These are phyloP conservation scores for Drosophila lacicola DNA, from an alignment of 2,888 invertebrate genomes.

Conservation along the genomic window DNA sequence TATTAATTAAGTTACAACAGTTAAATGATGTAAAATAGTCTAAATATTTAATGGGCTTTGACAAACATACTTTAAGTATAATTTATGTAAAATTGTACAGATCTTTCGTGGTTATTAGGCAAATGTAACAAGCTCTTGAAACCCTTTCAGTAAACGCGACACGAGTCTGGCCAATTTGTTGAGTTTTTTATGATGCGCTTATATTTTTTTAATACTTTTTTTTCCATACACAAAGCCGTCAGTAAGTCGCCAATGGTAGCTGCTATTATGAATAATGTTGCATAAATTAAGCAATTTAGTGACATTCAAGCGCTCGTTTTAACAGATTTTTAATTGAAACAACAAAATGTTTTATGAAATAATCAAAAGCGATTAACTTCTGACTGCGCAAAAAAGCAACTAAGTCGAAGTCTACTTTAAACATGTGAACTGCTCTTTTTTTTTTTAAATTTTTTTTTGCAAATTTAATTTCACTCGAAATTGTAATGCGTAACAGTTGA, in stretches of 20 bases:
- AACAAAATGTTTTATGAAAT: conserved; percentile 41
- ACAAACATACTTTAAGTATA: not conserved
- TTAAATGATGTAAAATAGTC: too few relatives aligned
- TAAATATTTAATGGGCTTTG: too few relatives aligned
- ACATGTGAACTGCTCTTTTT: not conserved
- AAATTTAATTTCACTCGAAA: not conserved
- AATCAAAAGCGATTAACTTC: conserved; percentile 37
- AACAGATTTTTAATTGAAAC: conserved; percentile 49
- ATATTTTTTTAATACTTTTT: conserved; percentile 17
- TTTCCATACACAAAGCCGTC: not conserved
- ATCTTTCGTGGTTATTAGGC: conserved; percentile 3
- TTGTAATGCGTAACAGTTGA: conserved; percentile 3
- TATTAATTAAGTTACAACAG: too few relatives aligned
- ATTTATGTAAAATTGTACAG: conserved; percentile 11
- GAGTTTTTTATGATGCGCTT: conserved; percentile 17
- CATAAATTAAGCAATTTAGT: conserved; percentile 64
- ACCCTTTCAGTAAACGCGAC: not conserved
- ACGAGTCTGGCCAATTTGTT: conserved; percentile 31
- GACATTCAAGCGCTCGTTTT: not conserved
- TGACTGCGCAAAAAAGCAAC: conserved; percentile 4
- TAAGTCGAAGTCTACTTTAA: conserved; percentile 1
- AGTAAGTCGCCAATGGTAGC: conserved; percentile 20
- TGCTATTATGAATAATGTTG: conserved; percentile 23
- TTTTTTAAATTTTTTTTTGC: not conserved
- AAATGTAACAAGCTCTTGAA: conserved; percentile 11